Base-by-base conservation (phyloP, 2,888 invertebrate genomes). In the Anarsia innoxiella region DNA sequence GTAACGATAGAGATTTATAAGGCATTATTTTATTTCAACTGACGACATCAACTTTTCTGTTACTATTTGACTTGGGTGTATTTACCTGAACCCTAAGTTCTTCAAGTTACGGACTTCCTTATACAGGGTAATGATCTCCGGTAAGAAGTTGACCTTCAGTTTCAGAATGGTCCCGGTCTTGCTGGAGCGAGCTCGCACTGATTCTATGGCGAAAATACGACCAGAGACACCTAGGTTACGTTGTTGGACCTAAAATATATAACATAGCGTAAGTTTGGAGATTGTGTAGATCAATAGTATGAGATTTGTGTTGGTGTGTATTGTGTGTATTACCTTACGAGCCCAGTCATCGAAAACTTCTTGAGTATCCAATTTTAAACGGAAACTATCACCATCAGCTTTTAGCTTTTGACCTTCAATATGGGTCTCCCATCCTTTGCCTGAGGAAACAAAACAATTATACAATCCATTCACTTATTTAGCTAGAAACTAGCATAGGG, bases 331-430 rank as follows among this genome's bases (percentile, higher is more conserved):
- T 64, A 85, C 91, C 79, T 93, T 95, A 25, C 94, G 88, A 25
- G 96, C 93, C 99, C 99, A 99, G 59, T 99, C 98, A 61, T 99
- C 97, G 68, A 99, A 99, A 31, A 99, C 95, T 68, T 97, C 96
- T 61, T 95, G 94, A 0, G 98, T 99, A 65, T 97, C 97, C 25
- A 99, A 87, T 72, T 99, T 99, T 40, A 94, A 86, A 10, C 97
- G 92, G 80, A 99, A 99, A 75, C 97, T 98, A 66, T 99, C 99
- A 2, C 99, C 98, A 63, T 99, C 98, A 2, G 94, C 95, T 76
- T 99, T 99, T 37, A 97, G 83, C 66, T 97, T 96, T 68, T 98
- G 97, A 8, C 99, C 99, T 77, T 99, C 99, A 32, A 99, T 96
- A 69, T 99, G 99, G 54, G 96, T 96, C 73, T 99, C 99, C 99